A percentile compares a stretch with the other conserved stretches of the same genome.
Conservation (phyloP, 2,113 vertebrate genomes). For the Austrofundulus limnaeus region DNA sequence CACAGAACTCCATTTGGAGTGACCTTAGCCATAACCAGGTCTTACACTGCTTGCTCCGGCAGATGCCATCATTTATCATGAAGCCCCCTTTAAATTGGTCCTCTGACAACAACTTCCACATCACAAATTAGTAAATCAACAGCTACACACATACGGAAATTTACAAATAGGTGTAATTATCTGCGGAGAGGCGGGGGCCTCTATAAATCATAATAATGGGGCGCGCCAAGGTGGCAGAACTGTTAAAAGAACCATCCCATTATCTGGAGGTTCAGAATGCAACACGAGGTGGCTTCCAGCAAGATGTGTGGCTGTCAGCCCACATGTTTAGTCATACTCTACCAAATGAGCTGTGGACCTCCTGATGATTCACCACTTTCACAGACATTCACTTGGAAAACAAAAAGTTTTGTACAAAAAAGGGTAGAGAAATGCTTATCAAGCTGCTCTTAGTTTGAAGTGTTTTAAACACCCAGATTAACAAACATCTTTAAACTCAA, state of each 20-base stretch:
- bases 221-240: slow-evolving; percentile 14
- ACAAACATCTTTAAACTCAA: neutral
- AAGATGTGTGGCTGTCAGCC: neutral
- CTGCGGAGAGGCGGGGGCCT: neutral
- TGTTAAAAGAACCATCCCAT: slow-evolving; percentile 30
- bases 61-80: slow-evolving; percentile 50
- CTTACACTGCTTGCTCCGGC: slow-evolving; percentile 48
- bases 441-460: too few species aligned
- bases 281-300: slow-evolving; percentile 29
- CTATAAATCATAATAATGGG: slow-evolving; percentile 52
- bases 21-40: slow-evolving; percentile 69
- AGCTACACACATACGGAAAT: slow-evolving; percentile 50
- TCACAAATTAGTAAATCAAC: slow-evolving; percentile 52
- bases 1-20: slow-evolving; percentile 57
- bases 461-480: neutral
- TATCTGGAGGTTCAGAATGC: slow-evolving; percentile 20
- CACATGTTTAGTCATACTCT: neutral
- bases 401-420: neutral
- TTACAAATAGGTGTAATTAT: slow-evolving; percentile 59
- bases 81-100: slow-evolving; percentile 43
- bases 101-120: slow-evolving; percentile 47
- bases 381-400: too few species aligned
- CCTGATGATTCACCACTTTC: neutral
- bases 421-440: too few species aligned
- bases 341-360: neutral